Evolutionary conservation across 2,888 invertebrate genomes (phyloP), one percentile per base, ranked within the genome.

Genomic region (Drosophila pegasa): DNA sequence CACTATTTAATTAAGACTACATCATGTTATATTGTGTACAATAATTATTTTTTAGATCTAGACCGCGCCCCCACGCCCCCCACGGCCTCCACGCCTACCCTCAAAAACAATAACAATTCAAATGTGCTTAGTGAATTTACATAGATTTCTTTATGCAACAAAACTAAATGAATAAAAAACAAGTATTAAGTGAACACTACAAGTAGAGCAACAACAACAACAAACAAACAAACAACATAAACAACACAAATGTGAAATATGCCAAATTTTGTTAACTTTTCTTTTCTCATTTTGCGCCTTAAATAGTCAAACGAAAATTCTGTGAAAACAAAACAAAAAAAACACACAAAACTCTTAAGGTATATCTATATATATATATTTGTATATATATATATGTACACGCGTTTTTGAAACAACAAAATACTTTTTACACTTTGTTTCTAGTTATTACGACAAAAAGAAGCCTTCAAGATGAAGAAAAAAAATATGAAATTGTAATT

Each of bases 401-500:
- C 31, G 47, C 25, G 40, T 59, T 73, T 70, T 62, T 57, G 37
- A 71, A 71, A 57, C 48, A 62, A 31, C 22, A 54, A 61, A 58
- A 37, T 48, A 48, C 25, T 58, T 71, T 69, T 59, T 52, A 78
- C 59, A 74, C 47, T 64, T 78, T 64, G 75, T 78, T 72, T 78
- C 59, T 66, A 78, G 79, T 78, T 69, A 47, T 69, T 59, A 68
- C 50, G 22, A 60, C n/a, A n/a, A n/a, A n/a, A n/a, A 75, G 59
- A 20, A n/a, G 57, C 67, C 71, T 77, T 75, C 41, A 60, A 62
- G 50, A 67, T 61, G 25, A 76, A 57, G 43, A 74, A 54, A 58
- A 47, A 50, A 48, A 25, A 57, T n/a, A 33, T 33, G 83, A 86
- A 82, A 83, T 71, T 83, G 88, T 88, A 83, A 83, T 83, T 83